Evolutionary conservation across 2,113 vertebrate species (phyloP).

Genomic region (Odocoileus virginianus): DNA sequence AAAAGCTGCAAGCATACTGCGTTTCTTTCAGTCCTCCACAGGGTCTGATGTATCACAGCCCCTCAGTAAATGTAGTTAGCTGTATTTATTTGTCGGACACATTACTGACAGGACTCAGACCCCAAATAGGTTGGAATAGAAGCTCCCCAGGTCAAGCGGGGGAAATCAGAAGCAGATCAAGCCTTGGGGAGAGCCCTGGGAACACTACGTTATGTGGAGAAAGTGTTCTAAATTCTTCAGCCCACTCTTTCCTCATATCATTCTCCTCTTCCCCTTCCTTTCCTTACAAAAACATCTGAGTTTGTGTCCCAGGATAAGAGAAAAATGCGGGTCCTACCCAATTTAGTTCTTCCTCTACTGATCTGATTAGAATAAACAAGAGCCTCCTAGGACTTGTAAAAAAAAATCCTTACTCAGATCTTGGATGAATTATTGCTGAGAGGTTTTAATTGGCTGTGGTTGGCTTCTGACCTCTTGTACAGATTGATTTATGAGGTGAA

Average conservation of each 20-base stretch:
- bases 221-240: background rate
- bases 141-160: background rate
- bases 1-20: background rate
- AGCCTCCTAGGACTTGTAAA: constrained; percentile 30
- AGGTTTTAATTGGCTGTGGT: constrained; percentile 63
- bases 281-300: constrained; percentile 52
- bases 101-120: background rate
- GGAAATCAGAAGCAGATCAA: background rate
- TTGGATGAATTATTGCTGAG: constrained; percentile 52
- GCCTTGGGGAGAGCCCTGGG: background rate
- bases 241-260: constrained; percentile 25
- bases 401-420: constrained; percentile 32
- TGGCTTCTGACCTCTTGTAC: constrained; percentile 59
- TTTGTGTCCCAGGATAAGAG: constrained; percentile 61
- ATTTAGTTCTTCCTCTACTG: constrained; percentile 39
- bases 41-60: background rate
- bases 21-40: background rate
- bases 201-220: background rate
- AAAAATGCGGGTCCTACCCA: constrained; percentile 10
- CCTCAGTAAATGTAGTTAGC: background rate
- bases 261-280: constrained; percentile 33
- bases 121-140: no score
- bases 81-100: background rate
- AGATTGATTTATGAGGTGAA: constrained; percentile 60
- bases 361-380: constrained; percentile 65